Evolutionary conservation across 2,888 invertebrate species (phyloP).

Genomic region (Acronicta alni): DNA sequence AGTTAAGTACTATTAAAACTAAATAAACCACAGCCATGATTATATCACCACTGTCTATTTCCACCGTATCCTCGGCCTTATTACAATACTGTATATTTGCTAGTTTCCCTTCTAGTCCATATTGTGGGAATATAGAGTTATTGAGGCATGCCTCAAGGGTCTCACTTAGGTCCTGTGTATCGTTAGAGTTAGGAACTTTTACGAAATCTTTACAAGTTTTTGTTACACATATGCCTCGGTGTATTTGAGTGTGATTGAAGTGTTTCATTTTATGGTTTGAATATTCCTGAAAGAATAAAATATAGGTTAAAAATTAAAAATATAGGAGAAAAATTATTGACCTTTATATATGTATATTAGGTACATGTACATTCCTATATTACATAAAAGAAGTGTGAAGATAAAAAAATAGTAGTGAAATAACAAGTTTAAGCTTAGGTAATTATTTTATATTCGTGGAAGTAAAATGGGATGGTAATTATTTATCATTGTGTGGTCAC

Average conservation of each 20-base stretch:
- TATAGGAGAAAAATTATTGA: no score
- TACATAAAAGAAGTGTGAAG: no score
- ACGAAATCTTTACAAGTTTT: conserved; percentile 67
- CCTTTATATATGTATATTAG: no score
- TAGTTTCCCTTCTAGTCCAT: conserved; percentile 70
- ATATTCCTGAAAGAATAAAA: conserved; percentile 71
- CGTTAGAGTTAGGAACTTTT: conserved; percentile 31
- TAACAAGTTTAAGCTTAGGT: no score
- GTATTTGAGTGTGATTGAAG: conserved; percentile 80
- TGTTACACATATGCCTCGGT: conserved; percentile 78
- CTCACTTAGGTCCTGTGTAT: conserved; percentile 58
- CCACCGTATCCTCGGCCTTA: conserved; percentile 58
- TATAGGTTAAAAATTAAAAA: no score
- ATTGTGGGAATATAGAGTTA: conserved; percentile 69
- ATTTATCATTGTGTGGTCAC: neutral
- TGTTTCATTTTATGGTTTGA: conserved; percentile 76
- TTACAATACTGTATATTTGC: conserved; percentile 73
- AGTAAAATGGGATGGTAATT: conserved; percentile 13
- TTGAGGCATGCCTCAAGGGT: conserved; percentile 79
- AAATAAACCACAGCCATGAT: conserved; percentile 70
- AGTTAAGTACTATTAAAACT: conserved; percentile 70
- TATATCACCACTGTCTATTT: conserved; percentile 70
- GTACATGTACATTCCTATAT: no score
- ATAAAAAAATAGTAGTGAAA: no score
- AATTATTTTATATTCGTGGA: neutral